phyloP scores from a whole-genome alignment of 2,797 vertebrate genomes.

The Danionella dracula region DNA sequence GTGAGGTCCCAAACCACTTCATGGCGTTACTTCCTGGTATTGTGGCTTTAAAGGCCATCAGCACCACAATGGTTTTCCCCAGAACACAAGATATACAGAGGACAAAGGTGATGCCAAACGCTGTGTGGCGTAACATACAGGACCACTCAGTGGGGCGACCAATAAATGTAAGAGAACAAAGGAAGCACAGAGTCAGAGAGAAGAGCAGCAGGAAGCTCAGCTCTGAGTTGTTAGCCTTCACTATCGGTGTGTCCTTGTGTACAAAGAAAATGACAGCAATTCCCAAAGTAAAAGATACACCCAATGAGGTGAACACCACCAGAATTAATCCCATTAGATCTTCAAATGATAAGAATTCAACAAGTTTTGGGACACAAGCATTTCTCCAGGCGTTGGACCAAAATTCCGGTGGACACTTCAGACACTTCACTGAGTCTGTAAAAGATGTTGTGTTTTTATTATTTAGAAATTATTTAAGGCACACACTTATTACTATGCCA shows the following conservation, averaged over 20 bases:
- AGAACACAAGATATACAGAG: conserved; percentile 70
- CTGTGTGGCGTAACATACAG: conserved; percentile 71
- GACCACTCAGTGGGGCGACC: conserved; percentile 67
- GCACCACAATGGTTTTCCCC: conserved; percentile 68
- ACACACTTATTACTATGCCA: no score
- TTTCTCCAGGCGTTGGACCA: conserved; percentile 64
- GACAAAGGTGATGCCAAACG: conserved; percentile 68
- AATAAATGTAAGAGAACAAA: conserved; percentile 69
- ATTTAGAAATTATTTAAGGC: no score
- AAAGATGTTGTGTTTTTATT: not conserved
- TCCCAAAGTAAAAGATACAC: conserved; percentile 57
- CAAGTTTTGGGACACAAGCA: conserved; percentile 56
- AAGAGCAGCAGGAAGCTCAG: conserved; percentile 70
- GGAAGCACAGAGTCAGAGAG: conserved; percentile 66
- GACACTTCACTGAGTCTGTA: conserved; percentile 42
- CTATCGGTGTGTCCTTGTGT: conserved; percentile 66
- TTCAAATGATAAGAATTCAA: conserved; percentile 62
- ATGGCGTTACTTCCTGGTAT: conserved; percentile 65
- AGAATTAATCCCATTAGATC: conserved; percentile 62
- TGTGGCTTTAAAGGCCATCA: conserved; percentile 67
- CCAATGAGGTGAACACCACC: conserved; percentile 57
- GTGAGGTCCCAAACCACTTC: conserved; percentile 69
- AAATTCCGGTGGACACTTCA: conserved; percentile 46
- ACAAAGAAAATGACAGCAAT: conserved; percentile 56
- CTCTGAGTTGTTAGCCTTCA: conserved; percentile 67